phyloP scores from a whole-genome alignment of 2,888 invertebrate species.

The Trachelus troglodyta region DNA sequence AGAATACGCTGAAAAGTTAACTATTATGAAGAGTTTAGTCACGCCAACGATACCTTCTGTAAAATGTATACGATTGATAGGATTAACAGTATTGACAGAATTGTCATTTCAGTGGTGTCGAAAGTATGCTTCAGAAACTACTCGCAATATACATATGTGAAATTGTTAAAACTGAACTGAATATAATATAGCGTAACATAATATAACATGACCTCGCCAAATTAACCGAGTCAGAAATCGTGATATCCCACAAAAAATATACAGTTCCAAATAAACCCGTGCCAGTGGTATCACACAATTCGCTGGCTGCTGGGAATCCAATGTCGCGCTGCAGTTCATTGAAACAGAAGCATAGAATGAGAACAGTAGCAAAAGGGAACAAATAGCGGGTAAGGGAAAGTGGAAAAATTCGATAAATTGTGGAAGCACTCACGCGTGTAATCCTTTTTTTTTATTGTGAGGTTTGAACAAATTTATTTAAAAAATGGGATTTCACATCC shows the following conservation, averaged over 20 bases:
- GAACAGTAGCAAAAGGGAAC: slow-evolving; percentile 5
- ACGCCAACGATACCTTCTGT: slow-evolving; percentile 48
- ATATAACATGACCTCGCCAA: too few relatives aligned
- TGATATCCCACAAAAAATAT: too few relatives aligned
- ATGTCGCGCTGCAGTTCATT: too few relatives aligned
- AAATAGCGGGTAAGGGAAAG: background rate
- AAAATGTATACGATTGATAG: background rate
- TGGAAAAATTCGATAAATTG: slow-evolving; percentile 44
- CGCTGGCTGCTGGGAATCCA: too few relatives aligned
- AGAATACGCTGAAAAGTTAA: slow-evolving; percentile 22
- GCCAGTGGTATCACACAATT: too few relatives aligned
- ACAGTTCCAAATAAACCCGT: too few relatives aligned
- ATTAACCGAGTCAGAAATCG: too few relatives aligned
- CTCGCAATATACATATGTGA: too few relatives aligned
- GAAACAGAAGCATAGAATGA: too few relatives aligned
- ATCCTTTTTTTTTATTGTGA: slow-evolving; percentile 57
- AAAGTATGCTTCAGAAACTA: background rate
- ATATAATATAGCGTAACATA: too few relatives aligned
- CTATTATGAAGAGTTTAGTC: slow-evolving; percentile 48
- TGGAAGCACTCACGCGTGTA: slow-evolving; percentile 39
- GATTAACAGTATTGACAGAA: background rate
- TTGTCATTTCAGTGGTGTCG: background rate
- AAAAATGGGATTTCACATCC: slow-evolving; percentile 47
- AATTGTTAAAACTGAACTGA: too few relatives aligned
- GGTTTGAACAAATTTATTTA: slow-evolving; percentile 23